Evolutionary conservation across 2,888 invertebrate species (phyloP).

Genomic region (Euzophera pinguis): DNA sequence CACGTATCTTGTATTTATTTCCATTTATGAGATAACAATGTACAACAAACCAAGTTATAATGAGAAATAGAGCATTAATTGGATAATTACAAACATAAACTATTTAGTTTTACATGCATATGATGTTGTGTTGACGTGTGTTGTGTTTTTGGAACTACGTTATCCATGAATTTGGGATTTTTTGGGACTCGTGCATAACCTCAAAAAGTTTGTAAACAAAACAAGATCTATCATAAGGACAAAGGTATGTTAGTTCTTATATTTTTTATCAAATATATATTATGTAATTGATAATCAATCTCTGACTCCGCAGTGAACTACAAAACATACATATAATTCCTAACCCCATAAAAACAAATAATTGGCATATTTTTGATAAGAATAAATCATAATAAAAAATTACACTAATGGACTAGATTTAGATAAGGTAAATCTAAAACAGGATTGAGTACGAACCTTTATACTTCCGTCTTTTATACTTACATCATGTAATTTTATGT

Average conservation of each 20-base stretch:
- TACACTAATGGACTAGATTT: too few species aligned
- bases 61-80: slow-evolving; percentile 5
- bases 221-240: not conserved
- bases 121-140: not conserved
- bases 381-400: too few species aligned
- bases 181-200: not conserved
- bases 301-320: too few species aligned
- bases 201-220: not conserved
- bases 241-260: not conserved
- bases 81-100: slow-evolving; percentile 1
- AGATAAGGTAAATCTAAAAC: too few species aligned
- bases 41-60: slow-evolving; percentile 4
- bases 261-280: too few species aligned
- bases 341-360: too few species aligned
- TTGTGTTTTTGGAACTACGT: not conserved
- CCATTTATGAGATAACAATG: slow-evolving; percentile 2
- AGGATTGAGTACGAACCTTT: too few species aligned
- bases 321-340: too few species aligned
- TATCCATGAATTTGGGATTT: not conserved
- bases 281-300: too few species aligned
- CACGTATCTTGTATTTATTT: not conserved
- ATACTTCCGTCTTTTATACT: too few species aligned
- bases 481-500: too few species aligned
- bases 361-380: too few species aligned
- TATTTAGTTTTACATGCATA: not conserved